Conservation (phyloP, 2,888 invertebrate species). For the Cosmorhoe ocellata region DNA sequence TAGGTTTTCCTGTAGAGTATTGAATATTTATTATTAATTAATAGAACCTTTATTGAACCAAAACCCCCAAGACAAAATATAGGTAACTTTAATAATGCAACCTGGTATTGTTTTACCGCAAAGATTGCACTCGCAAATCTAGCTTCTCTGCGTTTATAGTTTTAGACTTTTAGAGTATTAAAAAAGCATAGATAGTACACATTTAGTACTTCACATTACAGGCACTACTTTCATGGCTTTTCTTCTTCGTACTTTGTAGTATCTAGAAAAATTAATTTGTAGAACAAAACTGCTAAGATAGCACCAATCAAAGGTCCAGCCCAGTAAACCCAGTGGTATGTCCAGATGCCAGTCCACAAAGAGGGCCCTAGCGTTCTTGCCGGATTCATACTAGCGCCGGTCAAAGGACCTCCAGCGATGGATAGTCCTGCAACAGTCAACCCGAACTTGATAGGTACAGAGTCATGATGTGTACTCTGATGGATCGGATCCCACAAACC, state of each 20-base stretch:
- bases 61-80: too few relatives aligned
- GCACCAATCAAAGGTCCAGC: constrained; percentile 80
- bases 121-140: too few relatives aligned
- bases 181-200: too few relatives aligned
- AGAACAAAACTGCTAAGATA: constrained; percentile 51
- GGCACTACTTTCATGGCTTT: background rate
- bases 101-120: too few relatives aligned
- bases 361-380: constrained; percentile 88
- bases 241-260: constrained; percentile 4
- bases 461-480: constrained; percentile 84
- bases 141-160: too few relatives aligned
- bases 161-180: too few relatives aligned
- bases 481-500: constrained; percentile 89
- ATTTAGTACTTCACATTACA: too few relatives aligned
- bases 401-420: constrained; percentile 85
- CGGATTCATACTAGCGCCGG: constrained; percentile 88
- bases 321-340: constrained; percentile 88
- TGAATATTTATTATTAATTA: too few relatives aligned
- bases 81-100: too few relatives aligned
- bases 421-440: constrained; percentile 85
- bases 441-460: constrained; percentile 85
- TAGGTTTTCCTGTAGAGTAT: too few relatives aligned
- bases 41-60: too few relatives aligned
- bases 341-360: constrained; percentile 85
- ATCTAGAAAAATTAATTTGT: constrained; percentile 53